A percentile compares a stretch with the other conserved stretches of the same genome.
Evolutionary conservation across 2,797 vertebrate species (phyloP).

Genomic region (Smutsia temminckii): DNA sequence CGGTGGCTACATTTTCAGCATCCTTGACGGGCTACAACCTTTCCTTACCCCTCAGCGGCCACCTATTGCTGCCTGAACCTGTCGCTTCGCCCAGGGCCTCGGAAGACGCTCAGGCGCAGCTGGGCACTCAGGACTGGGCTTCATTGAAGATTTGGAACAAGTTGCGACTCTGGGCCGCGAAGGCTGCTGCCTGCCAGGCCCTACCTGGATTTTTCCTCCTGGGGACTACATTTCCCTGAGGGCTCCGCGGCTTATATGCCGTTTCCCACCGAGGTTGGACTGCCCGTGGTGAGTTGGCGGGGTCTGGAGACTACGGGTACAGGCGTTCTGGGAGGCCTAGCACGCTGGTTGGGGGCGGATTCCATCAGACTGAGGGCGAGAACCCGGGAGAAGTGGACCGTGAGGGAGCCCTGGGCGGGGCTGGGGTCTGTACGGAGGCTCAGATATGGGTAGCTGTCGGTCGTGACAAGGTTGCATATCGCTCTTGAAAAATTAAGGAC

Average conservation of each 20-base stretch:
- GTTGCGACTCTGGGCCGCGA: rapidly evolving
- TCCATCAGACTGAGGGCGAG: rapidly evolving
- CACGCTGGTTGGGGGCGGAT: neutral
- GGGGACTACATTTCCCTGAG: neutral
- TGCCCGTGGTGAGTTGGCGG: neutral
- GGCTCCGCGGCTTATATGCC: neutral
- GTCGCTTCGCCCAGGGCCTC: neutral
- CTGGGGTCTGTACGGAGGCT: neutral
- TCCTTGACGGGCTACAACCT: neutral
- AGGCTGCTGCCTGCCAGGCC: rapidly evolving
- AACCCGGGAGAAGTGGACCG: neutral
- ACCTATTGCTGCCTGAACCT: neutral
- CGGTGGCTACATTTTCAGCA: neutral
- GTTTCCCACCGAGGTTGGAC: neutral
- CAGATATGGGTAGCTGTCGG: neutral
- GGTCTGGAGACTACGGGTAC: neutral
- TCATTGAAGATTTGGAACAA: neutral
- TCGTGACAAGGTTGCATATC: neutral
- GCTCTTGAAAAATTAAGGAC: neutral
- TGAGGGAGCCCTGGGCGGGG: neutral
- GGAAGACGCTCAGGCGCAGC: neutral
- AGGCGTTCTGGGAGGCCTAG: neutral
- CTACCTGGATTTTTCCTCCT: too few species aligned
- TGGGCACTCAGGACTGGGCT: neutral
- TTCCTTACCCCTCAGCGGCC: neutral